A percentile compares a stretch with the other conserved stretches of the same genome.
Conservation (phyloP, 2,113 vertebrate species). For the Myodes glareolus region DNA sequence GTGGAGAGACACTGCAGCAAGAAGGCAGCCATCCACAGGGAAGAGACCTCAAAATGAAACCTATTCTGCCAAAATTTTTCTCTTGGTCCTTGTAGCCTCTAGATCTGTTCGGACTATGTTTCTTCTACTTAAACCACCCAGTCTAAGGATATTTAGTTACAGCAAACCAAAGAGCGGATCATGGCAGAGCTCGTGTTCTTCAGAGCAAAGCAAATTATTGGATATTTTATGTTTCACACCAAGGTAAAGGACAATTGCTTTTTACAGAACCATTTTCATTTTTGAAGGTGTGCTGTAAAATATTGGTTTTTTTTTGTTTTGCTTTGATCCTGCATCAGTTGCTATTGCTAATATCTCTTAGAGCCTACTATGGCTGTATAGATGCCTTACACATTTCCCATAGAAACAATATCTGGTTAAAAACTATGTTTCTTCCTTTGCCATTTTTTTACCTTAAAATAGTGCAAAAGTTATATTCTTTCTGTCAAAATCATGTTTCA, state of each 20-base stretch:
- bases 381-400: not conserved
- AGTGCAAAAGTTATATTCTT: not conserved
- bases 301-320: not conserved
- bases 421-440: not conserved
- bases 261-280: not conserved
- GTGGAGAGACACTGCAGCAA: not conserved
- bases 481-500: not conserved
- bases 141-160: not conserved
- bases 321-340: not conserved
- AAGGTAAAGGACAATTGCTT: not conserved
- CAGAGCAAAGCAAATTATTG: not conserved
- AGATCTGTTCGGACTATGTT: not conserved
- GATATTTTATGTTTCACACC: not conserved
- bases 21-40: not conserved
- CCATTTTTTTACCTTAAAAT: not conserved
- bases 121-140: not conserved
- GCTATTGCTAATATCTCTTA: not conserved
- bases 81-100: not conserved
- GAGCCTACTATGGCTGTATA: not conserved
- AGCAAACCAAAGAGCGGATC: not conserved
- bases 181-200: not conserved
- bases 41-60: not conserved
- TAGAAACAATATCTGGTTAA: not conserved
- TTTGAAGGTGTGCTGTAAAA: not conserved
- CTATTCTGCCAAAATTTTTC: not conserved